Conservation (phyloP, 2,113 vertebrate species). For the Girardinichthys multiradiatus region DNA sequence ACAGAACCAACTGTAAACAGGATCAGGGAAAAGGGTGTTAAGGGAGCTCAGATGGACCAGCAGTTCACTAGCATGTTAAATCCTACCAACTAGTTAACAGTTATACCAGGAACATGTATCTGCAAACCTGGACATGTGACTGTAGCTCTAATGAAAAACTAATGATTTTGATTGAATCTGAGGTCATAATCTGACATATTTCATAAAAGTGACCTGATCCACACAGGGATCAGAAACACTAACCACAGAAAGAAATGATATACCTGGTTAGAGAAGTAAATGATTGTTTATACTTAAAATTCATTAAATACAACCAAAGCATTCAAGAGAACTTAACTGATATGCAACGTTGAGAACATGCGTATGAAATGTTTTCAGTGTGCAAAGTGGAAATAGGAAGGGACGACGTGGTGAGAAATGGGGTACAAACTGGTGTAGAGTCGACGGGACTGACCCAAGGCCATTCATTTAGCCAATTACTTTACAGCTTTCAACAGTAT, state of each 20-base stretch:
- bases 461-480: neutral
- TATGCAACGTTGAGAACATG: neutral
- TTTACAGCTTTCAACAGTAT: neutral
- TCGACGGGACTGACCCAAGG: neutral
- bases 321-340: too few relatives aligned
- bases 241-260: too few relatives aligned
- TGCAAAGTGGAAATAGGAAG: neutral
- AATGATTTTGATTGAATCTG: too few relatives aligned
- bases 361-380: neutral
- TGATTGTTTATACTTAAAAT: too few relatives aligned
- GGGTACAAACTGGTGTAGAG: neutral
- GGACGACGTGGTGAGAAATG: neutral
- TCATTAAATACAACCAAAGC: too few relatives aligned
- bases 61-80: neutral
- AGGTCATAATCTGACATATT: too few relatives aligned
- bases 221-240: too few relatives aligned
- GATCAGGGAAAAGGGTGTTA: neutral
- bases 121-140: too few relatives aligned
- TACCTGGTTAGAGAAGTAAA: neutral
- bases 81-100: too few relatives aligned
- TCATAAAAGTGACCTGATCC: too few relatives aligned
- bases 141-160: neutral
- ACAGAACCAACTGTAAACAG: neutral
- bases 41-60: neutral
- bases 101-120: too few relatives aligned